Base-by-base conservation (phyloP, 2,888 invertebrate species). In the Aproaerema taeniolella region DNA sequence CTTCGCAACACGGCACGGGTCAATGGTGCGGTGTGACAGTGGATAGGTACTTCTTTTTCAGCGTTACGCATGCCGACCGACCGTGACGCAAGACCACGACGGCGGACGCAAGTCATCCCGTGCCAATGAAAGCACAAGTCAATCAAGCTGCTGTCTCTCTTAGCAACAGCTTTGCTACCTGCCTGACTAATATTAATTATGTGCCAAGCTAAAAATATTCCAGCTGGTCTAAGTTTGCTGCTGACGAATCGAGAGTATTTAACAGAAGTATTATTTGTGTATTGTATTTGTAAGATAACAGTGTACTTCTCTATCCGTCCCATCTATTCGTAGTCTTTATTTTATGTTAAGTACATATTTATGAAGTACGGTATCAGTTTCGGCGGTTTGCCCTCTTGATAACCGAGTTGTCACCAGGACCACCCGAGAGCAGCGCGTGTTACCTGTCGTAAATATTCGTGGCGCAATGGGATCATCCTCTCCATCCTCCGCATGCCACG, bases 401-500 rank as follows among this genome's bases (percentile, higher is more conserved):
- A 78, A 77, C 74, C 12, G 24, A 6, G 29, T n/a, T 26, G 29
- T 28, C 20, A 14, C 16, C n/a, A 31, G 10, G 43, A 80, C 83
- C 81, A 82, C 82, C 83, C 70, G 71, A 68, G 70, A 58, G 63
- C 42, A 41, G 53, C 55, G 55, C 52, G 49, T 50, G 58, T 65
- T 66, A 66, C 57, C 61, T 63, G 68, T 70, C 73, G 63, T 82
- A 79, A 83, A 82, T 77, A 73, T 67, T 55, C 46, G 59, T 77
- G 76, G 72, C 75, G 79, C 69, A 82, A 80, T 59, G 48, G 55
- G 67, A 77, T n/a, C n/a, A 79, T 81, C 69, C 77, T 68, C 55
- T 58, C 50, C 55, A 54, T 68, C 67, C 54, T 58, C 50, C 55
- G 53, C 55, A 56, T 57, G 60, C 54, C 50, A 53, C 55, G 42